Evolutionary conservation across 2,797 vertebrate genomes (phyloP).

Genomic region (Phalloptychus januarius): DNA sequence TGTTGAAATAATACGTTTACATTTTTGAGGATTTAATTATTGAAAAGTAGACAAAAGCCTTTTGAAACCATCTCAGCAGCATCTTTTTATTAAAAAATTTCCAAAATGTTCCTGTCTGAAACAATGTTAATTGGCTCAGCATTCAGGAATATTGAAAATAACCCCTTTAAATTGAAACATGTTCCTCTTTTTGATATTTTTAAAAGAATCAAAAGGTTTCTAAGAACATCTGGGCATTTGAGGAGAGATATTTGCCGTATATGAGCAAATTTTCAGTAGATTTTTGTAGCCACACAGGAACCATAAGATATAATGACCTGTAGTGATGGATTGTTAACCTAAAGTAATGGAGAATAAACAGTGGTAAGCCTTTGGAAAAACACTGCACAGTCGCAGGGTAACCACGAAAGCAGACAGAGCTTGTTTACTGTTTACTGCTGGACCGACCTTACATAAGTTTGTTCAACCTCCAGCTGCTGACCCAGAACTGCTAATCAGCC

Average conservation of each 20-base stretch:
- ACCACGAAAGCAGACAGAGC: conserved; percentile 13
- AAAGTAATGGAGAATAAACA: conserved; percentile 19
- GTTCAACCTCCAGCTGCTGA: conserved; percentile 4
- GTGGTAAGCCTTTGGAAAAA: conserved; percentile 2
- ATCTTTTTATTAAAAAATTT: conserved; percentile 11
- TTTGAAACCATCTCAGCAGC: not conserved
- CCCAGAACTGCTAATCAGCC: conserved; percentile 10
- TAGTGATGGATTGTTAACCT: conserved; percentile 19
- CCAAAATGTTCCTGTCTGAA: not conserved
- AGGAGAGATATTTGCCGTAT: not conserved
- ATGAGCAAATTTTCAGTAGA: conserved; percentile 19
- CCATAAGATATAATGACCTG: conserved; percentile 27
- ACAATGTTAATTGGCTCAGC: not conserved
- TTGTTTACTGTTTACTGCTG: conserved; percentile 14
- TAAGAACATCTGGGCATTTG: not conserved
- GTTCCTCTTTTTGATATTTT: not conserved
- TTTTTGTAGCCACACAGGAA: conserved; percentile 4
- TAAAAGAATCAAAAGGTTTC: not conserved
- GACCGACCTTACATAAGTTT: not conserved
- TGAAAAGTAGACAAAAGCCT: not conserved
- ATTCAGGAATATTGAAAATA: not conserved
- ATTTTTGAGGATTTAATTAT: not conserved
- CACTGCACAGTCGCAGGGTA: conserved; percentile 10
- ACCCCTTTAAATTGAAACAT: not conserved
- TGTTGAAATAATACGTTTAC: not conserved